Conservation (phyloP, 2,797 vertebrate species). For the Gila robusta region DNA sequence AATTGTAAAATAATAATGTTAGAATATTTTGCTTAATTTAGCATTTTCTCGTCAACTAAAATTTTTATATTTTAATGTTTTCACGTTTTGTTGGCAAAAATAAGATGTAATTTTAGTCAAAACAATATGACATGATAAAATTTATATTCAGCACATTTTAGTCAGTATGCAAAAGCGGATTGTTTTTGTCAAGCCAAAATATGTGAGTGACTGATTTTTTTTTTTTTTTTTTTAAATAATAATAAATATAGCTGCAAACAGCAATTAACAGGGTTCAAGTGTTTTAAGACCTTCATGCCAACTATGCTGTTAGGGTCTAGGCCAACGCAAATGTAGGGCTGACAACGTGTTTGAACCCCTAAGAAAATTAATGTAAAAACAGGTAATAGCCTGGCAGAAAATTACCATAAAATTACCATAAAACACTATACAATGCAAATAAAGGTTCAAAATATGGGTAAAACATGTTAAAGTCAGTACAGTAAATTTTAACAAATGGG, state of each 20-base stretch:
- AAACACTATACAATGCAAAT: background rate
- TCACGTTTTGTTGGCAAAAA: no score
- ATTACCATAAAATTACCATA: background rate
- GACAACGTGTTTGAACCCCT: no score
- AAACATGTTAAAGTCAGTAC: background rate
- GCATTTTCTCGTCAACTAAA: no score
- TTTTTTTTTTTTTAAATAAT: no score
- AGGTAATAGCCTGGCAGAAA: background rate
- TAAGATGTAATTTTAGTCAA: background rate
- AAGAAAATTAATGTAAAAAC: background rate
- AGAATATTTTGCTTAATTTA: background rate
- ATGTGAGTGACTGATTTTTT: background rate
- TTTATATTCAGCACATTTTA: background rate
- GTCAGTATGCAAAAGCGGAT: no score
- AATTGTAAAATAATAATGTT: background rate
- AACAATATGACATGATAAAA: no score
- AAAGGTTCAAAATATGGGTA: background rate
- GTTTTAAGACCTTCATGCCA: no score
- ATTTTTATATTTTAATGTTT: no score
- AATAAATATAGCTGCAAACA: background rate
- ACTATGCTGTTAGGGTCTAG: no score
- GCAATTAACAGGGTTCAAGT: no score
- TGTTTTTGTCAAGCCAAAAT: background rate
- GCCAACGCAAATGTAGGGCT: no score
- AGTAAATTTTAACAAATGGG: background rate